Evolutionary conservation across 2,797 vertebrate species (phyloP).

Genomic region (Jordanella pulchra): DNA sequence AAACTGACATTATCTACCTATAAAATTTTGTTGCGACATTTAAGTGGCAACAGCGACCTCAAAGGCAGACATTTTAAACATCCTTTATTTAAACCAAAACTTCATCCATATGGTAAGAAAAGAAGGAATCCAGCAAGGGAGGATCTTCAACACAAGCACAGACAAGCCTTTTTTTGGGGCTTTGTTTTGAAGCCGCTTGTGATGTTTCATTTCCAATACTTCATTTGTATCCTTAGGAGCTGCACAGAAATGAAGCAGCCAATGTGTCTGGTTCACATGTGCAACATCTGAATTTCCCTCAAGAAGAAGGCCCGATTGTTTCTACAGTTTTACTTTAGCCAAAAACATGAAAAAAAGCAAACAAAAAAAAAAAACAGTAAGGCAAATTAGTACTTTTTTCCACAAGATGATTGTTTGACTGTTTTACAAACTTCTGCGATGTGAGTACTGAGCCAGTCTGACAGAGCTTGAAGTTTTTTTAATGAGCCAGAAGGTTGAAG

Average conservation of each 20-base stretch:
- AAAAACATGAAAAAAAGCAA: background rate
- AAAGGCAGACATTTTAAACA: slow-evolving; percentile 1
- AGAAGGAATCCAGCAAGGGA: background rate
- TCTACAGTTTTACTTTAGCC: background rate
- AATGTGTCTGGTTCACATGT: slow-evolving; percentile 8
- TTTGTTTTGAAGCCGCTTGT: slow-evolving; percentile 13
- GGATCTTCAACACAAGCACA: slow-evolving; percentile 11
- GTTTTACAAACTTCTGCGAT: background rate
- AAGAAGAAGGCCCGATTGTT: slow-evolving; percentile 8
- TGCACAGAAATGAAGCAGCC: slow-evolving; percentile 11
- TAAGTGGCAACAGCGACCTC: background rate
- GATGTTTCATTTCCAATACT: slow-evolving; percentile 15
- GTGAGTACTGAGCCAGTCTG: background rate
- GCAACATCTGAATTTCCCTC: slow-evolving; percentile 2
- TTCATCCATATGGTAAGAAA: slow-evolving; percentile 16
- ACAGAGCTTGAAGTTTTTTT: slow-evolving; percentile 25
- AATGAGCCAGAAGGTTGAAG: slow-evolving; percentile 5
- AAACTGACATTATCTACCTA: background rate
- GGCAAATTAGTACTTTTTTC: background rate
- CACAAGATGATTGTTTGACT: slow-evolving; percentile 7
- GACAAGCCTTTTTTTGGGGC: background rate
- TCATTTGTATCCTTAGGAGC: slow-evolving; percentile 18
- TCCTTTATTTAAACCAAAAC: background rate
- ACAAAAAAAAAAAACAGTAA: background rate
- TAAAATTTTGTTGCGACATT: background rate